Evolutionary conservation across 2,888 invertebrate genomes (phyloP), one percentile per base, ranked within the genome.

Genomic region (Tubulanus polymorphus): DNA sequence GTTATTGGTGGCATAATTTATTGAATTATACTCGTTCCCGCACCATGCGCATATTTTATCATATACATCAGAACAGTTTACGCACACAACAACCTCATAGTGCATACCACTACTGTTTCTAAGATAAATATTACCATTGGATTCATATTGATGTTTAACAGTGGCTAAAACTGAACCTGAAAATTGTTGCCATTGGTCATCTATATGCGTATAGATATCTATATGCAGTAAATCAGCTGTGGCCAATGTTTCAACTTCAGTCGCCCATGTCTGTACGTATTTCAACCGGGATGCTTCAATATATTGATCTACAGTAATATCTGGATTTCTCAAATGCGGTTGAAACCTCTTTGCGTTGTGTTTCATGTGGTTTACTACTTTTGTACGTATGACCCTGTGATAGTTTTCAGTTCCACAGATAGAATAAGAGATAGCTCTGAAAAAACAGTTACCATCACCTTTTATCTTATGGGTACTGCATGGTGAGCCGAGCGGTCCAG

Each of bases 381-480:
- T 8, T 3, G 6, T 41, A 3, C 41, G 41, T 18, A 41, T 20
- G 6, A 8, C 6, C 18, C 15, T 5, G 15, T 41, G 41, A 41
- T 20, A 41, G 6, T 5, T 3, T 41, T 41, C 6, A 5, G 5
- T 8, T 8, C 41, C 41, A 15, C 20, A 20, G 6, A 41, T 23
- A 41, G 23, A 5, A 41, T 41, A 41, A 20, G 41, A 41, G 23
- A 41, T 41, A 15, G 20, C 18, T 41, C 41, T 5, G 23, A 41
- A 41, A 41, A 41, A 41, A 41, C 41, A 41, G 15, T 41, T 41
- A 41, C 41, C 41, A 15, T 41, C 41, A 5, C 41, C 41, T 8
- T 20, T 23, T 5, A 41, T 41, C 5, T n/a, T n/a, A n/a, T n/a
- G n/a, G n/a, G n/a, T n/a, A n/a, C n/a, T n/a, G n/a, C n/a, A n/a